These are phyloP conservation scores for Campylorhamphus procurvoides DNA, from an alignment of 2,113 vertebrate species.

Conservation along the genomic window DNA sequence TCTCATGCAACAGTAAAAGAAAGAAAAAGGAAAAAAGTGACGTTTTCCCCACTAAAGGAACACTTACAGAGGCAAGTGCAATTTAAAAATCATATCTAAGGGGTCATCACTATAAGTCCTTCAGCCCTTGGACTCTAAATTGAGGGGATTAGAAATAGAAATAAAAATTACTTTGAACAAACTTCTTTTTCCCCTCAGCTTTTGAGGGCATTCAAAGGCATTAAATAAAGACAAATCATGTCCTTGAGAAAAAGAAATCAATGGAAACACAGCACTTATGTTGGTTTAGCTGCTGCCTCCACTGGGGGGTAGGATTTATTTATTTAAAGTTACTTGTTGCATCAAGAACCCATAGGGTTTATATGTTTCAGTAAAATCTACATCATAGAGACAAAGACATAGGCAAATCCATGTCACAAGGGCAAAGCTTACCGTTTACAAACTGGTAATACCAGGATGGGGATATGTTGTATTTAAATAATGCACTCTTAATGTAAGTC, in stretches of 20 bases:
- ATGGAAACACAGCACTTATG: constrained; percentile 90
- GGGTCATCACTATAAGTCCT: constrained; percentile 96
- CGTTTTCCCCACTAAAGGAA: constrained; percentile 79
- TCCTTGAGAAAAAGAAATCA: constrained; percentile 85
- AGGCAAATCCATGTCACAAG: constrained; percentile 88
- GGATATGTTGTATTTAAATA: constrained; percentile 75
- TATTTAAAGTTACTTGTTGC: constrained; percentile 88
- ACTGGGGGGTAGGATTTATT: constrained; percentile 84
- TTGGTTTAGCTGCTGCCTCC: constrained; percentile 88
- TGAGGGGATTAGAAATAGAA: constrained; percentile 89
- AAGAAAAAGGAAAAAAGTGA: constrained; percentile 55
- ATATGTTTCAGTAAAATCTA: constrained; percentile 81
- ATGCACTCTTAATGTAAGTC: constrained; percentile 81
- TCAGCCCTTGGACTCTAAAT: constrained; percentile 99
- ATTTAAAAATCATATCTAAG: constrained; percentile 93
- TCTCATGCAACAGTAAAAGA: constrained; percentile 80
- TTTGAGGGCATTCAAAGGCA: constrained; percentile 84
- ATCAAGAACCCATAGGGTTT: constrained; percentile 86
- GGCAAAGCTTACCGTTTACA: constrained; percentile 93
- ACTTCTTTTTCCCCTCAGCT: constrained; percentile 87
- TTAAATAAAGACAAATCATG: constrained; percentile 82
- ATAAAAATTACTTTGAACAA: constrained; percentile 81
- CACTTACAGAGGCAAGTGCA: constrained; percentile 98
- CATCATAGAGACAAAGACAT: constrained; percentile 83
- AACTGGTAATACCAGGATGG: constrained; percentile 76